These are phyloP conservation scores for Epinephelus cyanopodus DNA, from an alignment of 2,113 vertebrate species.

Conservation along the genomic window DNA sequence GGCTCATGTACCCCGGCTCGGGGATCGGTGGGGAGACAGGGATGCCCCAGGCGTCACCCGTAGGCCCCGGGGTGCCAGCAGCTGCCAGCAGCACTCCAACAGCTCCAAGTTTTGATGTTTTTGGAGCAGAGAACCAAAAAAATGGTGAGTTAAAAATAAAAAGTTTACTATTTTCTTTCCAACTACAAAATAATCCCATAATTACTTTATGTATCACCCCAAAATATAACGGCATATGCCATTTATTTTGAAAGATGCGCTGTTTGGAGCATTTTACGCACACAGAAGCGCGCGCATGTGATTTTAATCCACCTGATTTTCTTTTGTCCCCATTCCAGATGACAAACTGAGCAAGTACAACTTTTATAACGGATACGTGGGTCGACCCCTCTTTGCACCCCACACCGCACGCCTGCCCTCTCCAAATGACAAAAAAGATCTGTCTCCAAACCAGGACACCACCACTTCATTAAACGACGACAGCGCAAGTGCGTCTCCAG, in stretches of 20 bases:
- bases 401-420: slow-evolving; percentile 62
- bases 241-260: not conserved
- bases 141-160: slow-evolving; percentile 64
- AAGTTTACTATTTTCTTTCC: not conserved
- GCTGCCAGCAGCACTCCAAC: slow-evolving; percentile 11
- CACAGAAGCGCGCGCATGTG: not conserved
- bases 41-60: slow-evolving; percentile 44
- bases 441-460: slow-evolving; percentile 51
- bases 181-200: no score
- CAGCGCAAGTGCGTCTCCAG: slow-evolving; percentile 63
- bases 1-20: slow-evolving; percentile 77
- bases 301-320: not conserved
- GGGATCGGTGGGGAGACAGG: slow-evolving; percentile 59
- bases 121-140: slow-evolving; percentile 67
- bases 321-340: slow-evolving; percentile 73
- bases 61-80: slow-evolving; percentile 20
- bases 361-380: slow-evolving; percentile 81
- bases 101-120: slow-evolving; percentile 66
- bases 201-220: not conserved
- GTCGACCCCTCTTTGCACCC: slow-evolving; percentile 68
- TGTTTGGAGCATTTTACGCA: slow-evolving; percentile 23
- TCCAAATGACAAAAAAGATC: slow-evolving; percentile 55
- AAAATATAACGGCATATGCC: not conserved
- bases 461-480: slow-evolving; percentile 62
- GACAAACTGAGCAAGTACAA: slow-evolving; percentile 81